Evolutionary conservation across 2,113 vertebrate genomes (phyloP).

Genomic region (Cephalopterus ornatus): DNA sequence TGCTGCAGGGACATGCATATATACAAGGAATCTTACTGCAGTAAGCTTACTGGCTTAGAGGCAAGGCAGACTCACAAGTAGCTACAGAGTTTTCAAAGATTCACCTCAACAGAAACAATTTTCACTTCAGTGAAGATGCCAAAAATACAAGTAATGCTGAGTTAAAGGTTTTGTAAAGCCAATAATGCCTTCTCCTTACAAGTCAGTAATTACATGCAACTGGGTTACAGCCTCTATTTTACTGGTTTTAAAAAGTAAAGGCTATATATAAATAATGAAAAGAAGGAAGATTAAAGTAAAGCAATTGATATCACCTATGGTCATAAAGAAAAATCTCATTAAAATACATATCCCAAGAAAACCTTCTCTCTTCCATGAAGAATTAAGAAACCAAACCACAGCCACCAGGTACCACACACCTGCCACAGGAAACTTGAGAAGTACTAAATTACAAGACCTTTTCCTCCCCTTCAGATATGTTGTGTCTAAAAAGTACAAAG

Average conservation of each 20-base stretch:
- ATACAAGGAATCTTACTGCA: not conserved
- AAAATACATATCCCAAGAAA: not conserved
- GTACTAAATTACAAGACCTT: not conserved
- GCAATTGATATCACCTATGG: not conserved
- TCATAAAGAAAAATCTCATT: not conserved
- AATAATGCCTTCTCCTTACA: not conserved
- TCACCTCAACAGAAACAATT: not conserved
- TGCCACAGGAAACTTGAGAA: not conserved
- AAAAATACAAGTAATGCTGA: not conserved
- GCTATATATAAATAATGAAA: not conserved
- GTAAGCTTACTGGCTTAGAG: not conserved
- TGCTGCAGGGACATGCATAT: not conserved
- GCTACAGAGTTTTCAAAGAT: not conserved
- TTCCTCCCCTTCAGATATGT: not conserved
- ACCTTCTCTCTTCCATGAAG: not conserved
- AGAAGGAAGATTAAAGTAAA: not conserved
- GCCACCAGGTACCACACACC: not conserved
- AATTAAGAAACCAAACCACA: not conserved
- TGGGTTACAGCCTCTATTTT: not conserved
- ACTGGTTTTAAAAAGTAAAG: not conserved
- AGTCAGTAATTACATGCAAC: not conserved
- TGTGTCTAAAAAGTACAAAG: not conserved
- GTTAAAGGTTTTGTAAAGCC: not conserved
- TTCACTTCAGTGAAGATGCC: not conserved
- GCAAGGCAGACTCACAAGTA: not conserved